Percentiles rank a stretch among this genome's conserved stretches.
phyloP scores from a whole-genome alignment of 2,797 vertebrate species.

The Tiaroga cobitis region DNA sequence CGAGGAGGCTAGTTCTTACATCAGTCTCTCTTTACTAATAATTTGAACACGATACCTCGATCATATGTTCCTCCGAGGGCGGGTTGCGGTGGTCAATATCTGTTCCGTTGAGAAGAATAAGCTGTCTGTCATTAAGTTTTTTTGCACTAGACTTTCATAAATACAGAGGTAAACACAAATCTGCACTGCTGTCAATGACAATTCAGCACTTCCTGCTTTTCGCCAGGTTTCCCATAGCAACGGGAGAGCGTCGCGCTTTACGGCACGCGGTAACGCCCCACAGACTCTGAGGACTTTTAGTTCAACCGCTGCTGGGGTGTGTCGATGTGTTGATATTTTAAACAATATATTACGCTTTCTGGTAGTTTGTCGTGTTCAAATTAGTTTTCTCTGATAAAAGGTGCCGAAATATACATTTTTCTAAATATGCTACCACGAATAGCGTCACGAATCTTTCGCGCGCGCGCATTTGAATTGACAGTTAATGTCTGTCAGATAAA shows the following conservation, averaged over 20 bases:
- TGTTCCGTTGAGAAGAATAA: neutral
- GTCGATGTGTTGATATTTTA: neutral
- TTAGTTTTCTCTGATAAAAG: neutral
- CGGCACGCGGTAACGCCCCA: constrained; percentile 64
- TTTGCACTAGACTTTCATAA: neutral
- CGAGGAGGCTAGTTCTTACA: constrained; percentile 6
- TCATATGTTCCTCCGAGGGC: constrained; percentile 18
- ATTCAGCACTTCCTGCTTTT: constrained; percentile 73
- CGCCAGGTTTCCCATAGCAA: constrained; percentile 71
- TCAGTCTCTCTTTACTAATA: neutral
- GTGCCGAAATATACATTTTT: neutral
- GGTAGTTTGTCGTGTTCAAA: neutral
- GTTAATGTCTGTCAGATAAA: neutral
- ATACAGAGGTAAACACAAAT: constrained; percentile 23
- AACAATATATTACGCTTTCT: neutral
- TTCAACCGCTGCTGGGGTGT: neutral
- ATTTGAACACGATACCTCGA: constrained; percentile 25
- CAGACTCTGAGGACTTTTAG: constrained; percentile 25
- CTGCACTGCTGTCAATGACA: constrained; percentile 25
- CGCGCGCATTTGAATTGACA: neutral
- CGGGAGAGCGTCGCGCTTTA: constrained; percentile 69
- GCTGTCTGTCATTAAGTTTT: neutral
- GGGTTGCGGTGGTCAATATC: neutral
- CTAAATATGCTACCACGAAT: neutral
- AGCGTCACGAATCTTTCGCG: neutral